A percentile compares a stretch with the other conserved stretches of the same genome.
Conservation (phyloP, 1,140 invertebrate species). For the Drosophila dunni region DNA sequence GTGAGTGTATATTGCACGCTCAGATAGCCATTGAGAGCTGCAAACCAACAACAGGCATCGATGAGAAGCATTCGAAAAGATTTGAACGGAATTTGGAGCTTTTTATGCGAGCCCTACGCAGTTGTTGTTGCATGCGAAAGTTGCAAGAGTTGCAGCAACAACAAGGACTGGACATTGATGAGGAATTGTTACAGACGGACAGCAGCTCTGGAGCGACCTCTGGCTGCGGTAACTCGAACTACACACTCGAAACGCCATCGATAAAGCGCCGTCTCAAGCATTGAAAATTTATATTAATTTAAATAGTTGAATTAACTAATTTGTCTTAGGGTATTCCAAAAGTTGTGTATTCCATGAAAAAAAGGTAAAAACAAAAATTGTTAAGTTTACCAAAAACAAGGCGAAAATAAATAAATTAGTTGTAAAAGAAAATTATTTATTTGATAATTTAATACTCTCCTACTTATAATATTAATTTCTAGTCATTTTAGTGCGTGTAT, state of each 20-base stretch:
- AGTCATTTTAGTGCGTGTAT: no score
- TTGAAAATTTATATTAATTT: conserved; percentile 38
- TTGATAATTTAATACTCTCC: no score
- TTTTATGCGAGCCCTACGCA: conserved; percentile 55
- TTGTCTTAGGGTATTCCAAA: conserved; percentile 6
- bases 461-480: no score
- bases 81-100: conserved; percentile 56
- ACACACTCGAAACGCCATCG: background rate
- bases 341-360: conserved; percentile 2
- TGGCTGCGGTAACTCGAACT: conserved; percentile 8
- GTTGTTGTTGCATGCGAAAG: conserved; percentile 55
- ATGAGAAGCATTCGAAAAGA: conserved; percentile 20
- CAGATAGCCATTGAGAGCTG: conserved; percentile 55
- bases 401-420: conserved; percentile 30
- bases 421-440: background rate
- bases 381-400: conserved; percentile 14
- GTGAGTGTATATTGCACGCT: conserved; percentile 66
- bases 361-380: conserved; percentile 23
- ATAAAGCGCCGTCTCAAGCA: conserved; percentile 14
- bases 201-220: conserved; percentile 14
- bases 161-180: conserved; percentile 9
- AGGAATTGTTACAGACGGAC: background rate
- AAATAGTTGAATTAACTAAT: conserved; percentile 35
- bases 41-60: background rate
- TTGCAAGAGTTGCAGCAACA: conserved; percentile 44